These are phyloP conservation scores for Yponomeuta sedellus DNA, from an alignment of 2,888 invertebrate species.

Conservation along the genomic window DNA sequence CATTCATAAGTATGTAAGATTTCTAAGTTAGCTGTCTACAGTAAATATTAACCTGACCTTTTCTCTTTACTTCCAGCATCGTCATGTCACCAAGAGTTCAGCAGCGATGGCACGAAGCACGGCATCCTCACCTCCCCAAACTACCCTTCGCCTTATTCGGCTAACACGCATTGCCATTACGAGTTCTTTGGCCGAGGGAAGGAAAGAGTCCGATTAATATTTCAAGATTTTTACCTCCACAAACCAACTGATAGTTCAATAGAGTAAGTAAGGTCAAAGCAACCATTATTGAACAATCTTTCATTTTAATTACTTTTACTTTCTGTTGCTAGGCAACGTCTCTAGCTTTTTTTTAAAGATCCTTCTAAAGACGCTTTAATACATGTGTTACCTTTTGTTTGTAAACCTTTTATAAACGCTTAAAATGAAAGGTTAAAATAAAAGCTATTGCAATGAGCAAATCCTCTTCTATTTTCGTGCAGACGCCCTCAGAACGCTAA, in stretches of 20 bases:
- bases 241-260: constrained; percentile 78
- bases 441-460: too few relatives aligned
- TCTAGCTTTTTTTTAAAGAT: too few relatives aligned
- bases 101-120: constrained; percentile 86
- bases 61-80: constrained; percentile 78
- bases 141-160: constrained; percentile 89
- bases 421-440: too few relatives aligned
- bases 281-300: constrained; percentile 28
- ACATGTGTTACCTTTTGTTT: too few relatives aligned
- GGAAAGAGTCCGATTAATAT: constrained; percentile 90
- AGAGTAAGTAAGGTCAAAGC: constrained; percentile 73
- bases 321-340: too few relatives aligned
- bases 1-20: too few relatives aligned
- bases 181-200: constrained; percentile 91
- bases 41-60: too few relatives aligned
- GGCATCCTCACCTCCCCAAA: constrained; percentile 91
- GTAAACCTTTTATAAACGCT: too few relatives aligned
- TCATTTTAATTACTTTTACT: constrained; percentile 20
- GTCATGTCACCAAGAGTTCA: constrained; percentile 85
- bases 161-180: constrained; percentile 89
- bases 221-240: constrained; percentile 89
- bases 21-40: too few relatives aligned
- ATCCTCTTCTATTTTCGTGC: too few relatives aligned
- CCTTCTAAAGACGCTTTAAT: too few relatives aligned
- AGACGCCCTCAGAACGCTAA: too few relatives aligned